Evolutionary conservation across 2,797 vertebrate species (phyloP).

Genomic region (Acanthurus lineatus): DNA sequence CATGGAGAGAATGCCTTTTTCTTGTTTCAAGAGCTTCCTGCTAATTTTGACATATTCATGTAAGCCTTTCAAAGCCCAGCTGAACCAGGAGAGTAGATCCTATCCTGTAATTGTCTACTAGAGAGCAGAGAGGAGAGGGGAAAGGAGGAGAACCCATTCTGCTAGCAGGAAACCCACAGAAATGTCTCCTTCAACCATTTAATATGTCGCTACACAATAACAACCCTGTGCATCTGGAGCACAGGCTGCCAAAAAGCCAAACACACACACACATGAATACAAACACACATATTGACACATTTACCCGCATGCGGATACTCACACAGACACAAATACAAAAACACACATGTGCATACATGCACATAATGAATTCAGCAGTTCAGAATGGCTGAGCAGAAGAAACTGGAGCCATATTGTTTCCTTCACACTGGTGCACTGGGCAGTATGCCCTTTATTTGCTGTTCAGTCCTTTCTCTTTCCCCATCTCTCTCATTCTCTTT

Average conservation of each 20-base stretch:
- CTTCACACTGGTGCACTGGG: constrained; percentile 78
- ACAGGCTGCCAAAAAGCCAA: constrained; percentile 83
- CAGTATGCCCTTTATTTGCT: constrained; percentile 75
- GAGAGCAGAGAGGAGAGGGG: constrained; percentile 74
- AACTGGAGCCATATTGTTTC: constrained; percentile 82
- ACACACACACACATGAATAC: constrained; percentile 60
- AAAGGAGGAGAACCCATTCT: constrained; percentile 81
- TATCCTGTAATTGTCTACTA: constrained; percentile 83
- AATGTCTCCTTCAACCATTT: constrained; percentile 89
- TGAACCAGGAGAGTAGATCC: constrained; percentile 86
- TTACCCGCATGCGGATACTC: constrained; percentile 29
- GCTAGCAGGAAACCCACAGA: constrained; percentile 89
- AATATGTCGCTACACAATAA: constrained; percentile 87
- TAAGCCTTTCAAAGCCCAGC: constrained; percentile 85
- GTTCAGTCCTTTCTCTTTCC: constrained; percentile 60
- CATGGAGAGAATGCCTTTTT: constrained; percentile 64
- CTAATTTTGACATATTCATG: constrained; percentile 84
- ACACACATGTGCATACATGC: constrained; percentile 47
- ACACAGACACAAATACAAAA: constrained; percentile 49
- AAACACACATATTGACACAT: constrained; percentile 57
- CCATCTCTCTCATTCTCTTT: constrained; percentile 60
- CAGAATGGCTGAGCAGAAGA: constrained; percentile 77
- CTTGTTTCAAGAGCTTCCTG: constrained; percentile 81
- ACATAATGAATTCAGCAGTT: constrained; percentile 77
- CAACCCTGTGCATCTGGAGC: constrained; percentile 87